Conservation (phyloP, 2,888 invertebrate genomes). For the Chirona hameri region DNA sequence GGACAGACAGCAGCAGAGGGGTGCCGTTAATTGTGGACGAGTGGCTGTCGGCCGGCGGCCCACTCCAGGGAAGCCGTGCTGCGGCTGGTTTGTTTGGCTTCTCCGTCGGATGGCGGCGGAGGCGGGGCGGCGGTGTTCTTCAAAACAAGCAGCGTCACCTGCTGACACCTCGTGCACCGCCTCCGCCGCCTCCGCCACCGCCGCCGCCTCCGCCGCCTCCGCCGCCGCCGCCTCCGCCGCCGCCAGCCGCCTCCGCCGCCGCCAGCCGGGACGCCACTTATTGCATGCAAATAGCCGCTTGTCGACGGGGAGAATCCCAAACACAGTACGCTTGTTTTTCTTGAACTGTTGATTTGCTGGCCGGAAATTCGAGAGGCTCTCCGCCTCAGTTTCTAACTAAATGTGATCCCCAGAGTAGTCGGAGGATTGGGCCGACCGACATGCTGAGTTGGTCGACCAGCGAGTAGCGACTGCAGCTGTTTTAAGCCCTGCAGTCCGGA, state of each 20-base stretch:
- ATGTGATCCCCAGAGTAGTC: not conserved
- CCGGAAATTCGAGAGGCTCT: not conserved
- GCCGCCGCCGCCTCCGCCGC: too few species aligned
- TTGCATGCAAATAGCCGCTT: conserved; percentile 7
- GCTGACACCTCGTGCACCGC: not conserved
- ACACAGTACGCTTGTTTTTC: not conserved
- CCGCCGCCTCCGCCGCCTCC: not conserved
- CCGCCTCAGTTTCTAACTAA: not conserved
- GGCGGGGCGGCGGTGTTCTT: not conserved
- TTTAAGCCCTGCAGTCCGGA: not conserved
- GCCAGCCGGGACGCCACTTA: not conserved
- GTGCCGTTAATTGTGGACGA: too few species aligned
- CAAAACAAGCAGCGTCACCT: not conserved
- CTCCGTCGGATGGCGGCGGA: not conserved
- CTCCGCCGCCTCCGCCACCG: not conserved
- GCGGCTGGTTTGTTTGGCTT: not conserved
- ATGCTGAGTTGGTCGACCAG: not conserved
- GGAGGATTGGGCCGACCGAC: not conserved
- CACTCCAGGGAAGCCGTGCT: too few species aligned
- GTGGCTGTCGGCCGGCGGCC: too few species aligned
- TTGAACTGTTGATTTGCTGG: conserved; percentile 1
- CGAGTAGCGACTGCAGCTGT: not conserved
- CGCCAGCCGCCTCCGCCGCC: not conserved
- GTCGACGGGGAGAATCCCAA: not conserved
- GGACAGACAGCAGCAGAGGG: not conserved